These are phyloP conservation scores for Pelochelys cantorii DNA, from an alignment of 2,797 vertebrate genomes.

Conservation along the genomic window DNA sequence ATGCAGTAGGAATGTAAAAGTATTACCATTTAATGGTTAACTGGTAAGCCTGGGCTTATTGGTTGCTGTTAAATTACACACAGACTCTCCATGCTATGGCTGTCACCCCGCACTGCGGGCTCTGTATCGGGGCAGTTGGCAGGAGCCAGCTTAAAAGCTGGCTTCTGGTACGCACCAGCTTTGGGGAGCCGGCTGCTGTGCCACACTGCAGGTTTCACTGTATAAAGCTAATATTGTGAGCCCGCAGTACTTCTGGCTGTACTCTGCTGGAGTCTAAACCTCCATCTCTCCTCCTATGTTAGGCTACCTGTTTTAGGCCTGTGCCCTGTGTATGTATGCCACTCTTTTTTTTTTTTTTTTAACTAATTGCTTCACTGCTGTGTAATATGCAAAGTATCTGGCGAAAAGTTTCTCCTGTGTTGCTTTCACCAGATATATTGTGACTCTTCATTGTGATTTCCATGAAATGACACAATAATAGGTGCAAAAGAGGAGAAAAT, in stretches of 20 bases:
- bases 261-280: not conserved
- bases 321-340: not conserved
- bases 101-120: no score
- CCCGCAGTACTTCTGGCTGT: no score
- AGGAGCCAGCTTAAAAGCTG: no score
- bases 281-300: not conserved
- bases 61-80: no score
- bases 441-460: not conserved
- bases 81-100: no score
- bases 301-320: not conserved
- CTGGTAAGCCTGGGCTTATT: no score
- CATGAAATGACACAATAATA: not conserved
- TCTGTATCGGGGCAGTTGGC: no score
- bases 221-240: no score
- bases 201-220: no score
- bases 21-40: no score
- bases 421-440: not conserved
- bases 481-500: not conserved
- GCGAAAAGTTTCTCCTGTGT: not conserved
- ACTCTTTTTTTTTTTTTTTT: not conserved
- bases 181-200: no score
- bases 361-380: slow-evolving; percentile 17
- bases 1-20: not conserved
- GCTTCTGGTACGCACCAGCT: no score
- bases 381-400: not conserved